Base-by-base conservation (phyloP, 2,888 invertebrate genomes). In the Lepidocyrtoides sp. region DNA sequence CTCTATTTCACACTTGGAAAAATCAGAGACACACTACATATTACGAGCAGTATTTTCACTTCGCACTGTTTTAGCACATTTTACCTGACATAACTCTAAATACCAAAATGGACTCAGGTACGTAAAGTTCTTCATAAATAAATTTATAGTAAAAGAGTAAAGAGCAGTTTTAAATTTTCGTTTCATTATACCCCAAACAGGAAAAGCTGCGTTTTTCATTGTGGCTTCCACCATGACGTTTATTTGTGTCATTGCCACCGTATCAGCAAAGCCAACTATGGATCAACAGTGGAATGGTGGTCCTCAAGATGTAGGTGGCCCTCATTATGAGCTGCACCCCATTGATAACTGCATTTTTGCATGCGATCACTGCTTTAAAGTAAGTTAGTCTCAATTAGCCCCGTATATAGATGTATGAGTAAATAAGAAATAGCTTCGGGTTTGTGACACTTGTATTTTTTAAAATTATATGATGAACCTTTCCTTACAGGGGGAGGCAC, bases 301-400 rank as follows among this genome's bases (percentile, higher is more conserved):
- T 77, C 75, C 57, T 2, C 75, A 86, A 20, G 77, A 48, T 29
- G 3, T 23, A 26, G 20, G 20, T 0, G 5, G 10, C 2, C 75
- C 85, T 32, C 89, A 90, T 14, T 89, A 72, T 10, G 93, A 93
- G 44, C 91, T 94, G 63, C 94, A 94, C 48, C 93, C 94, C 14
- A 93, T 94, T 36, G 94, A 94, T 89, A 92, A 93, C 51, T 94
- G 94, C 89, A 92, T 94, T 86, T 94, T 94, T 88, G 94, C 94
- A 29, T 94, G 94, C 87, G 94, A 94, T 91, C 94, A 93, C 85
- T 94, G 94, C 91, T 94, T 92, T 91, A 94, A 94, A 92, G 94
- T 94, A 91, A 91, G 60, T 29, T 26, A 29, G 26, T 54, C 69
- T 77, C 51, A 36, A 8, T 23, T 81, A 20, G 20, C 77, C 82